Conservation (phyloP, 2,113 vertebrate species). For the Eclectus roratus region DNA sequence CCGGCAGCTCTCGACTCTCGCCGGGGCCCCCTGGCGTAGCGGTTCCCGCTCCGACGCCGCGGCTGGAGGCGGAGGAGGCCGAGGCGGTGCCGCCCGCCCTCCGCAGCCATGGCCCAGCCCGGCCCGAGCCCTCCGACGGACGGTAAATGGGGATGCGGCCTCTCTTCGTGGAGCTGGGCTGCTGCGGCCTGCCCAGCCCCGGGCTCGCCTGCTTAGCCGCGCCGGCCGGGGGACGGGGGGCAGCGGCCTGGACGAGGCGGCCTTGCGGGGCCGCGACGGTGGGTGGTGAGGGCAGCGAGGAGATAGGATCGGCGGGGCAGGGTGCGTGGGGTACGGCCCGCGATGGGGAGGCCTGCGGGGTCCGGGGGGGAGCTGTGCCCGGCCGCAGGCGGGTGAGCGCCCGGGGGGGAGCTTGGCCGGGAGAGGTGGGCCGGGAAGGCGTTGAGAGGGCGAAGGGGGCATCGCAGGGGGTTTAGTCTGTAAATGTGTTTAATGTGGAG, state of each 20-base stretch:
- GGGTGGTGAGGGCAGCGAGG: neutral
- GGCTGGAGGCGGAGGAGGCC: constrained; percentile 31
- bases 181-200: neutral
- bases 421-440: neutral
- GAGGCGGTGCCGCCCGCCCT: neutral
- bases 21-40: constrained; percentile 40
- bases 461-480: neutral
- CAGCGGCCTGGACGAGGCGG: neutral
- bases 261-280: neutral
- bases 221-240: neutral
- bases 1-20: constrained; percentile 15
- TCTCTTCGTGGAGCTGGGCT: neutral
- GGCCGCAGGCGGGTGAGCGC: neutral
- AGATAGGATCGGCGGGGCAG: neutral
- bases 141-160: neutral
- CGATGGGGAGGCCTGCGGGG: neutral
- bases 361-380: neutral
- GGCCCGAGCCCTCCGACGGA: constrained; percentile 1
- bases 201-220: neutral
- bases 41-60: constrained; percentile 7
- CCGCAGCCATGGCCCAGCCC: constrained; percentile 16
- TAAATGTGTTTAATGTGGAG: neutral
- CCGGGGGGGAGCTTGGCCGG: neutral
- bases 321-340: neutral
- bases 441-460: neutral